These are phyloP conservation scores for Sarcophaga caerulescens DNA, from an alignment of 2,888 invertebrate genomes.

Conservation along the genomic window DNA sequence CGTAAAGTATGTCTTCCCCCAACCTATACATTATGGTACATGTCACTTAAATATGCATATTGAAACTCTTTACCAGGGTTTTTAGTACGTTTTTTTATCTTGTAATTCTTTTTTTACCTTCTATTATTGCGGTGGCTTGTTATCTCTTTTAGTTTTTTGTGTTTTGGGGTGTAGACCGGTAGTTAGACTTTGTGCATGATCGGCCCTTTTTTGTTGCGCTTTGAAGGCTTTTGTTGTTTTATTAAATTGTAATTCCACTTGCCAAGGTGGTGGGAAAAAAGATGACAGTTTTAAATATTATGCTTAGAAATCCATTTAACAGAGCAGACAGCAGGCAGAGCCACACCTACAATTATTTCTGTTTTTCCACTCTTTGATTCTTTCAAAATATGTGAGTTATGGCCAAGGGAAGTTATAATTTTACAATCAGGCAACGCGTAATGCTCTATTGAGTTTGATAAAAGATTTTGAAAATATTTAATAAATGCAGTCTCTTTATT, in stretches of 20 bases:
- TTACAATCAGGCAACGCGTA: slow-evolving; percentile 19
- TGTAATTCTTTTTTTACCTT: background rate
- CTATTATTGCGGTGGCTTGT: background rate
- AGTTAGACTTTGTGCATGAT: slow-evolving; percentile 49
- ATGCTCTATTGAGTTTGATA: slow-evolving; percentile 23
- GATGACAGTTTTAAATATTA: slow-evolving; percentile 30
- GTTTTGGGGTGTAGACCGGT: slow-evolving; percentile 60
- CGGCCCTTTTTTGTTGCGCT: slow-evolving; percentile 60
- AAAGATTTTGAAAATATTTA: background rate
- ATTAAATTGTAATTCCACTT: slow-evolving; percentile 35
- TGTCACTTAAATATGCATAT: slow-evolving; percentile 45
- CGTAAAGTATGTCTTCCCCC: background rate
- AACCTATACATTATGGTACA: slow-evolving; percentile 17
- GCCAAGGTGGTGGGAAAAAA: slow-evolving; percentile 56
- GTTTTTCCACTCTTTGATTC: slow-evolving; percentile 9
- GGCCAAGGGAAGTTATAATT: slow-evolving; percentile 68
- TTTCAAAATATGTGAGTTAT: slow-evolving; percentile 63
- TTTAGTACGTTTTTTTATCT: too few relatives aligned
- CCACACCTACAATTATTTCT: slow-evolving; percentile 50
- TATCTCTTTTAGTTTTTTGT: slow-evolving; percentile 7
- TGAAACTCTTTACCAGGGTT: background rate
- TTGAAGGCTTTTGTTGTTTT: background rate
- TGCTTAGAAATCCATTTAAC: slow-evolving; percentile 25
- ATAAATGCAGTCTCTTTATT: too few relatives aligned
- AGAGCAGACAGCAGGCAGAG: slow-evolving; percentile 19